A percentile compares a stretch with the other conserved stretches of the same genome.
Evolutionary conservation across 2,888 invertebrate species (phyloP).

Genomic region (Candidula unifasciata): DNA sequence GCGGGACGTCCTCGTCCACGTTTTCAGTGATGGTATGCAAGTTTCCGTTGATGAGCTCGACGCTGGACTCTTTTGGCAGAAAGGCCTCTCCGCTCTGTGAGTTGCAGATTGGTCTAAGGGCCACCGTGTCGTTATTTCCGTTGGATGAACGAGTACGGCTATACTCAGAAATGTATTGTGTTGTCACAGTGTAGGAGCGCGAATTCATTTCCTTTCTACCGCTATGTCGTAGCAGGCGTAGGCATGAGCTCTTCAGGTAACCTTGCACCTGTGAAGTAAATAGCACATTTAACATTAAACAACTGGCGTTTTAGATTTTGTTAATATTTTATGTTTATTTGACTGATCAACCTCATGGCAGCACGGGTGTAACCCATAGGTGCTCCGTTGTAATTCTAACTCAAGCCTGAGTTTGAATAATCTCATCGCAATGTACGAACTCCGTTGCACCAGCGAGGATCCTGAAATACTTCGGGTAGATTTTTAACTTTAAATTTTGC

Average conservation of each 20-base stretch:
- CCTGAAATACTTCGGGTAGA: too few species aligned
- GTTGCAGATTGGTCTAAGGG: conserved; percentile 23
- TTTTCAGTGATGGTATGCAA: conserved; percentile 10
- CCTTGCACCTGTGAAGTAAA: conserved; percentile 32
- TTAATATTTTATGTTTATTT: too few species aligned
- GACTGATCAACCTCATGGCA: too few species aligned
- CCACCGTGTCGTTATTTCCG: conserved; percentile 23
- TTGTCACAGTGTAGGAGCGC: conserved; percentile 24
- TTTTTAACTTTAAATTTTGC: too few species aligned
- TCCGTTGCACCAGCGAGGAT: too few species aligned
- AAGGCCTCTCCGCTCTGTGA: background rate
- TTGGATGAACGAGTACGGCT: background rate
- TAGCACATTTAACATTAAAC: background rate
- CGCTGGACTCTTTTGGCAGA: background rate
- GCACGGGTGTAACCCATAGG: too few species aligned
- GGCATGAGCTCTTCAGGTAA: conserved; percentile 17
- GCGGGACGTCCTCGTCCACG: background rate
- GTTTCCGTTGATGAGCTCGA: conserved; percentile 2
- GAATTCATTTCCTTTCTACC: background rate
- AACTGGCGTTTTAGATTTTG: too few species aligned
- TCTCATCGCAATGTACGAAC: too few species aligned
- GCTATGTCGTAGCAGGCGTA: background rate
- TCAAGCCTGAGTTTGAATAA: too few species aligned
- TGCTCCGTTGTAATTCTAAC: too few species aligned
- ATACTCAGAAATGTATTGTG: conserved; percentile 31